These are phyloP conservation scores for Antechinus flavipes DNA, from an alignment of 2,113 vertebrate genomes.

Conservation along the genomic window DNA sequence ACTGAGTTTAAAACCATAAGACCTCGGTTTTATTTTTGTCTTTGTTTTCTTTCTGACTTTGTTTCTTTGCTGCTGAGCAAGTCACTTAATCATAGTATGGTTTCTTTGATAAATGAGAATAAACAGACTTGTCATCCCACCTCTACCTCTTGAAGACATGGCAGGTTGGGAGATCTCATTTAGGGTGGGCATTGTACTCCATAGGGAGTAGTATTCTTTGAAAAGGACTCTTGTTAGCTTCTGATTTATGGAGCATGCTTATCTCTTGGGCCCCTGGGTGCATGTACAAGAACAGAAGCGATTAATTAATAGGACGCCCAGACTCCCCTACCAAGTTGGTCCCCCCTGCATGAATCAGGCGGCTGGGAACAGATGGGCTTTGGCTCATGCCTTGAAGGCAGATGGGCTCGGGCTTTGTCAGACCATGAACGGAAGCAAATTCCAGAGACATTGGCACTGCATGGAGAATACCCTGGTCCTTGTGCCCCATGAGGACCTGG, in stretches of 20 bases:
- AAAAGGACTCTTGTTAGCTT: neutral
- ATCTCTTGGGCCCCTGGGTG: neutral
- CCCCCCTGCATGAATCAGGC: neutral
- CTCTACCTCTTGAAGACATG: neutral
- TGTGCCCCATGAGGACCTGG: neutral
- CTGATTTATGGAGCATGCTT: slow-evolving; percentile 6
- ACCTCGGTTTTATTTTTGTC: neutral
- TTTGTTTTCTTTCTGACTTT: neutral
- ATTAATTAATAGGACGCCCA: neutral
- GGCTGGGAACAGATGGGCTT: neutral
- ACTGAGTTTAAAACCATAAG: neutral
- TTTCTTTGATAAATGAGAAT: neutral
- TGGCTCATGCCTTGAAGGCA: neutral
- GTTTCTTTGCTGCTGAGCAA: neutral
- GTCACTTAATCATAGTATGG: neutral
- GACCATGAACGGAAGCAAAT: neutral
- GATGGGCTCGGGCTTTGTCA: neutral
- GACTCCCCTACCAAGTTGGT: neutral
- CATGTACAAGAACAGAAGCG: neutral
- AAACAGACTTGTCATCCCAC: neutral
- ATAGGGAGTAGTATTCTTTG: neutral
- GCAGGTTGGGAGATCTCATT: neutral
- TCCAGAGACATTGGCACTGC: neutral
- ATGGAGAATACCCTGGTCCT: neutral
- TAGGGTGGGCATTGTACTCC: neutral